These are phyloP conservation scores for Crypturellus undulatus DNA, from an alignment of 2,113 vertebrate genomes.

Conservation along the genomic window DNA sequence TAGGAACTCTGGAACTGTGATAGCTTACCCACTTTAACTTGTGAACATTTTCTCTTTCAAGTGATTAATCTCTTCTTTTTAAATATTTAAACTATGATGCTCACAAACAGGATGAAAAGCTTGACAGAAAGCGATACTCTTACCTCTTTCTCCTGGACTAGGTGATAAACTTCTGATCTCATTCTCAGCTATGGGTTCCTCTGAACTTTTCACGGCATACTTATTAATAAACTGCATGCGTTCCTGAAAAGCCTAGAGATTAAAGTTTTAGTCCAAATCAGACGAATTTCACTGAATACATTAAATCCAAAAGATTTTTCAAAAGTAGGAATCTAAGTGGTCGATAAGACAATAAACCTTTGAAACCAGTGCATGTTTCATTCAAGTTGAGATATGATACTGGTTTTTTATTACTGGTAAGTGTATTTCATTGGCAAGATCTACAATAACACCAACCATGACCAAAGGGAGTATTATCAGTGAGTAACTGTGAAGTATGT, in stretches of 20 bases:
- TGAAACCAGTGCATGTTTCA: neutral
- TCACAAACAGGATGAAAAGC: neutral
- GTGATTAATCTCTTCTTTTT: neutral
- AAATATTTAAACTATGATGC: neutral
- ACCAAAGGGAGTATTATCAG: neutral
- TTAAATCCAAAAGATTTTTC: neutral
- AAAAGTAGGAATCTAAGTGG: neutral
- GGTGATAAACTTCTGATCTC: neutral
- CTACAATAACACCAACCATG: neutral
- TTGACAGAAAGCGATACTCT: neutral
- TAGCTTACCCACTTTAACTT: neutral
- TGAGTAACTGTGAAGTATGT: neutral
- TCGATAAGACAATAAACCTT: neutral
- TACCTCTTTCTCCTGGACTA: constrained; percentile 41
- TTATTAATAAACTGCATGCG: constrained; percentile 80
- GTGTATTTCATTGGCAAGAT: neutral
- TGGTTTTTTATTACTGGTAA: neutral
- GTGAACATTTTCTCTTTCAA: neutral
- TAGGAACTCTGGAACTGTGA: neutral
- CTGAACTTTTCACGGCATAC: neutral
- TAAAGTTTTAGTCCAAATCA: constrained; percentile 4
- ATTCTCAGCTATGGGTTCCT: neutral
- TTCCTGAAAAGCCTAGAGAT: constrained; percentile 81
- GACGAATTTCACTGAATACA: neutral
- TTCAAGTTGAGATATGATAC: neutral